These are phyloP conservation scores for Oscheius sp. DNA, from an alignment of 2,888 invertebrate genomes.

Conservation along the genomic window DNA sequence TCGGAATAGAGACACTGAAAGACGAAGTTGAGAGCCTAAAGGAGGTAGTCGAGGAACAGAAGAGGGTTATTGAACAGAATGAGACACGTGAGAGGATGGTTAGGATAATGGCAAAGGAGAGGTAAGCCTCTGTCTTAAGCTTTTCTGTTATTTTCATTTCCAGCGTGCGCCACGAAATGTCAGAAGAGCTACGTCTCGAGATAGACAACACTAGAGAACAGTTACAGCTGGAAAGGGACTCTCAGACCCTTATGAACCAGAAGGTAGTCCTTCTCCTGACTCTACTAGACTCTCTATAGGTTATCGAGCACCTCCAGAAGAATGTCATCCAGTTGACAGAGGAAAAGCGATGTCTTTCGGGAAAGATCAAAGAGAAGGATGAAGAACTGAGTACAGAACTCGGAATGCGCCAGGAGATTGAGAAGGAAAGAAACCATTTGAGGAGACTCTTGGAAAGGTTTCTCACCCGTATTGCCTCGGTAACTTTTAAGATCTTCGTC, in stretches of 20 bases:
- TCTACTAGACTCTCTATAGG: background rate
- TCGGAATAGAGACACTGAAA: constrained; percentile 6
- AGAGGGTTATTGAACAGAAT: background rate
- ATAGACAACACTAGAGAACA: constrained; percentile 9
- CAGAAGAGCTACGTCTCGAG: constrained; percentile 8
- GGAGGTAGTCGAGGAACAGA: constrained; percentile 1
- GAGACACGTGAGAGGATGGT: constrained; percentile 17
- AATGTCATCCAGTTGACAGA: background rate
- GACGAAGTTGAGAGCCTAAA: background rate
- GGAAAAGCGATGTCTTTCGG: background rate
- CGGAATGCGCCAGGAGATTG: background rate
- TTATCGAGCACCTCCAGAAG: constrained; percentile 1
- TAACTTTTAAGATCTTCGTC: background rate
- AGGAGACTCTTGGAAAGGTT: constrained; percentile 16
- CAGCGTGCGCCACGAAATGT: constrained; percentile 23
- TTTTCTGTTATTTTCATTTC: background rate
- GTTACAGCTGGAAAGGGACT: constrained; percentile 4
- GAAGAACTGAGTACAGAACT: background rate
- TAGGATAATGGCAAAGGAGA: constrained; percentile 11
- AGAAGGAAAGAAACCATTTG: constrained; percentile 12
- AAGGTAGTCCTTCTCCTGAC: background rate
- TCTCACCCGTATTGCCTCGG: background rate
- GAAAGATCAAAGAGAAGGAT: background rate
- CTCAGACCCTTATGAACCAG: constrained; percentile 17
- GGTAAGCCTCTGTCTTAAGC: background rate